A percentile compares a stretch with the other conserved stretches of the same genome.
These are phyloP conservation scores for Zoanthus sansibaricus DNA, from an alignment of 92 coral and sea anemone genomes.

Conservation along the genomic window DNA sequence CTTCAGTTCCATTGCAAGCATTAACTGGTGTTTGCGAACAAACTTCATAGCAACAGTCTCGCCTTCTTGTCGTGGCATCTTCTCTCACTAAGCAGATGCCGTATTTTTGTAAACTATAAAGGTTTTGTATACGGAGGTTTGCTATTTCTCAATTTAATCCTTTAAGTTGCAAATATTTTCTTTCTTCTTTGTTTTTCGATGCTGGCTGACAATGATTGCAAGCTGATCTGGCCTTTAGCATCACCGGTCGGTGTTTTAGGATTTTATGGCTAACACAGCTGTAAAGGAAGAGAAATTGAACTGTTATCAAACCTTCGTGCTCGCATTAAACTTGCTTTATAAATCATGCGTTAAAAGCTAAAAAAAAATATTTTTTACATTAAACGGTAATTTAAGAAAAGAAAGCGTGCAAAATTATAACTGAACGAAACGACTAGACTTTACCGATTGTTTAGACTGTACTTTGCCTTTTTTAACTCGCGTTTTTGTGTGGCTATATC, in stretches of 20 bases:
- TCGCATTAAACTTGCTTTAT: background rate
- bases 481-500: too few species aligned
- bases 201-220: background rate
- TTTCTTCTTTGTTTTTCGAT: background rate
- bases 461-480: too few species aligned
- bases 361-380: background rate
- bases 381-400: background rate
- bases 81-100: background rate
- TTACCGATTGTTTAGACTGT: too few species aligned
- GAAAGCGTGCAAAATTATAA: too few species aligned
- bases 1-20: slow-evolving; percentile 82
- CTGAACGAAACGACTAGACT: too few species aligned
- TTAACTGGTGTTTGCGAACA: slow-evolving; percentile 87
- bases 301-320: background rate
- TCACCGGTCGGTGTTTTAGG: background rate
- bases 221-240: background rate
- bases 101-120: background rate
- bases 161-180: background rate
- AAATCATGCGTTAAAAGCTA: background rate
- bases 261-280: background rate
- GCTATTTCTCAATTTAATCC: background rate
- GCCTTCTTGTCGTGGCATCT: slow-evolving; percentile 34
- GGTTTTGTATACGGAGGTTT: background rate
- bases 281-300: background rate
- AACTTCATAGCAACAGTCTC: slow-evolving; percentile 81